These are phyloP conservation scores for Anguilla japonica DNA, from an alignment of 2,113 vertebrate genomes.

Conservation along the genomic window DNA sequence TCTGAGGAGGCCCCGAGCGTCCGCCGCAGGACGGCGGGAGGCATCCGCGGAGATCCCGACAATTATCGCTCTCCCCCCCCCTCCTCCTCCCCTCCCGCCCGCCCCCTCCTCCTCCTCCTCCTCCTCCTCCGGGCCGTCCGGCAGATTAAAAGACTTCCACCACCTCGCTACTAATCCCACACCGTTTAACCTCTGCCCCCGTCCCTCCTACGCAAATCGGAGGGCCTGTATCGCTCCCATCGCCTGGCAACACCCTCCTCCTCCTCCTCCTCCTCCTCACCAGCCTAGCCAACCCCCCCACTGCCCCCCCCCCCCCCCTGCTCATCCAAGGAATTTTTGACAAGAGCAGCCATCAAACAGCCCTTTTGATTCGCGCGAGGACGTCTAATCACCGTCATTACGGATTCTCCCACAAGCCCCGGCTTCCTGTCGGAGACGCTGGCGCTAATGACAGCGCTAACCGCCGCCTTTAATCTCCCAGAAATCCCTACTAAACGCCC, in stretches of 20 bases:
- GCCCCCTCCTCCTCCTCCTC: constrained; percentile 43
- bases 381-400: constrained; percentile 44
- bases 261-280: not conserved
- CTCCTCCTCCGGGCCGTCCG: constrained; percentile 27
- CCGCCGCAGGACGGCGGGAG: constrained; percentile 54
- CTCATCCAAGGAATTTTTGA: constrained; percentile 20
- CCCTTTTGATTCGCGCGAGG: constrained; percentile 23
- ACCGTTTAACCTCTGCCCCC: constrained; percentile 65
- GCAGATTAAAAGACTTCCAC: constrained; percentile 68
- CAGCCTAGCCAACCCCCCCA: not conserved
- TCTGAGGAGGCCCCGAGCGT: constrained; percentile 44
- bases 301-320: not conserved
- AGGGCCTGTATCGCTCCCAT: constrained; percentile 60
- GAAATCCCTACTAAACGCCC: not conserved
- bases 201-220: constrained; percentile 68
- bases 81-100: constrained; percentile 39
- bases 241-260: constrained; percentile 57
- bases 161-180: constrained; percentile 72
- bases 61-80: constrained; percentile 54
- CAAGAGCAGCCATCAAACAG: constrained; percentile 5
- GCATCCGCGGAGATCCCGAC: constrained; percentile 67
- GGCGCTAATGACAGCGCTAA: constrained; percentile 15
- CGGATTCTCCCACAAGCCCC: constrained; percentile 38
- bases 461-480: constrained; percentile 44
- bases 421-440: constrained; percentile 1